Conservation (phyloP, 2,888 invertebrate genomes). For the Nasonia oneida region DNA sequence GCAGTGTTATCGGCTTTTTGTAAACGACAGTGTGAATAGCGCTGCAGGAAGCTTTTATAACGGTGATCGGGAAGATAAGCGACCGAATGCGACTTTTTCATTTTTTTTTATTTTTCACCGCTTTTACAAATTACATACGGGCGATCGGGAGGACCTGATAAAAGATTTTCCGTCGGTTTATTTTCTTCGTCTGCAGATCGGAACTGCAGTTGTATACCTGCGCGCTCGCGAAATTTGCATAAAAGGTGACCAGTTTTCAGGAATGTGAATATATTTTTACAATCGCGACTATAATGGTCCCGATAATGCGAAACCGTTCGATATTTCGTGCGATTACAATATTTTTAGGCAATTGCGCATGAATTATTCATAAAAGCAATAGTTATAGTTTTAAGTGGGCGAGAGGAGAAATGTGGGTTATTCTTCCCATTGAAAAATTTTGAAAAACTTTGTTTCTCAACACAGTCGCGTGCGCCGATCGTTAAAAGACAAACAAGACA, state of each 20-base stretch:
- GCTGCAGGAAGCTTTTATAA: conserved; percentile 26
- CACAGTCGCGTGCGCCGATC: neutral
- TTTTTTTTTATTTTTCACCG: conserved; percentile 10
- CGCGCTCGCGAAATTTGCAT: neutral
- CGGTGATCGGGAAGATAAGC: conserved; percentile 39
- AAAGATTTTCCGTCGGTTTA: too few species aligned
- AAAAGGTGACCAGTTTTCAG: conserved; percentile 11
- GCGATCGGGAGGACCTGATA: neutral
- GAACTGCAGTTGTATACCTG: too few species aligned
- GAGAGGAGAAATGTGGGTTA: conserved; percentile 8
- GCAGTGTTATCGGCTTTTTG: conserved; percentile 10
- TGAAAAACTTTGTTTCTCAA: conserved; percentile 13
- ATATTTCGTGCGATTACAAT: neutral
- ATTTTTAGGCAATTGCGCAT: neutral
- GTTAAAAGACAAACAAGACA: neutral
- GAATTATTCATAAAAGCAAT: conserved; percentile 31
- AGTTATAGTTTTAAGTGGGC: conserved; percentile 9
- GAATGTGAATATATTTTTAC: conserved; percentile 14
- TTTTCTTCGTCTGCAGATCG: too few species aligned
- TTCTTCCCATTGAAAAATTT: neutral
- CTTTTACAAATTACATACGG: conserved; percentile 22
- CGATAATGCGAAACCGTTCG: conserved; percentile 6
- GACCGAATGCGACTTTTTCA: conserved; percentile 9
- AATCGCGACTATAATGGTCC: neutral
- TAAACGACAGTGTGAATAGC: conserved; percentile 4